Percentiles rank a stretch among this genome's conserved stretches.
phyloP scores from a whole-genome alignment of 2,113 vertebrate genomes.

The Cryptoleucopteryx plumbea region DNA sequence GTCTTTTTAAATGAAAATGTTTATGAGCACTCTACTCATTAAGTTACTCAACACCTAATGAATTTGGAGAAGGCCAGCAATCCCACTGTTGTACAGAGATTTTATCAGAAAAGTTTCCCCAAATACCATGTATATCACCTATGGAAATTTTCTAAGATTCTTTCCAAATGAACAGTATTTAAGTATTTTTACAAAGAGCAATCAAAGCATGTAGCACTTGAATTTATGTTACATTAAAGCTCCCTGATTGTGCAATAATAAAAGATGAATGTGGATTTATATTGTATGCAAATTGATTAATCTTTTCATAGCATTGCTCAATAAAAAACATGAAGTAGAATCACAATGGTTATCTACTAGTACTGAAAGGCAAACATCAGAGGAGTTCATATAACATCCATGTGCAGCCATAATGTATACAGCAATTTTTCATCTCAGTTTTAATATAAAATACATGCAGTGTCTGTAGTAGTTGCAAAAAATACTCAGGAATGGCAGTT shows the following conservation, averaged over 20 bases:
- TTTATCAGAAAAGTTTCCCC: background rate
- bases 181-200: constrained; percentile 46
- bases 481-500: background rate
- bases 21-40: background rate
- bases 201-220: constrained; percentile 38
- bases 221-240: constrained; percentile 46
- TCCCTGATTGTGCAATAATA: constrained; percentile 46
- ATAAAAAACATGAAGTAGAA: background rate
- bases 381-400: background rate
- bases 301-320: background rate
- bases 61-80: background rate
- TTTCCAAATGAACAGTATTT: constrained; percentile 12
- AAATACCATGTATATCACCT: background rate
- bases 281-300: constrained; percentile 57
- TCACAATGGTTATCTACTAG: background rate
- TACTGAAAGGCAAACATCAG: background rate
- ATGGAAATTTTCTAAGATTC: background rate
- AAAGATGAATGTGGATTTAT: constrained; percentile 48
- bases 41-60: background rate
- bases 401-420: background rate
- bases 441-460: background rate
- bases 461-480: background rate
- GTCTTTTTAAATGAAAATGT: background rate
- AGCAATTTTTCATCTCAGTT: background rate
- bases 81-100: background rate